Base-by-base conservation (phyloP, 2,113 vertebrate species). In the Malurus cyaneus region DNA sequence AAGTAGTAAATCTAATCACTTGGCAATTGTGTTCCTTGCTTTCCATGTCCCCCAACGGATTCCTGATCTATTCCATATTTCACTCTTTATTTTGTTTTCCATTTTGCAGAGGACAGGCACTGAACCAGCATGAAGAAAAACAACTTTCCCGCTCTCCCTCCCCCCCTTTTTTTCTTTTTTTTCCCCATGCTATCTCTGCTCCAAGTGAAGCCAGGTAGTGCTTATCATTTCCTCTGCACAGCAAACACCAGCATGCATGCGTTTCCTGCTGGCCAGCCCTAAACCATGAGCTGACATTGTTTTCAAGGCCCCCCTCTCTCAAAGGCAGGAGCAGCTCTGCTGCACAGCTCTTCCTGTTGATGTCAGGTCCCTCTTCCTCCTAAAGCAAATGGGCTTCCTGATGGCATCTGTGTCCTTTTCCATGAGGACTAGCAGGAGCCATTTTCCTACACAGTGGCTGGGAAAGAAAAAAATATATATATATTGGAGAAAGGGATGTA, bases 261-360 rank as follows among this genome's bases (percentile, higher is more conserved):
- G 96, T 97, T 98, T 98, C 98, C 98, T 98, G 98, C 79, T 69
- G 7, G 72, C 44, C 23, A 88, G 94, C 83, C 96, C 97, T 36
- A 50, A 91, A 90, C 93, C 29, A 7, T 49, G 26, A 91, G 97
- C 96, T 87, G 96, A 97, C 97, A 98, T 98, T 98, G 98, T 98
- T 98, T 96, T 91, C 95, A 95, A 93, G 96, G 82, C 23, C 26
- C 74, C 96, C 95, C 83, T 93, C 84, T 24, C 97, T 97, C 88
- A 96, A 94, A 97, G 95, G 96, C 85, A 94, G 85, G 83, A 93
- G 95, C 94, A 92, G 93, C 26, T 59, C 62, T 69, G 93, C 97
- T 77, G 93, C 94, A 84, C 96, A 93, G 92, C 0, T 18, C 97
- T 98, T 98, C 98, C 98, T 98, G 98, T 98, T 98, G 98, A 98